Base-by-base conservation (phyloP, 37 sponge, comb jelly and placozoan species). In the Agelas oroides region DNA sequence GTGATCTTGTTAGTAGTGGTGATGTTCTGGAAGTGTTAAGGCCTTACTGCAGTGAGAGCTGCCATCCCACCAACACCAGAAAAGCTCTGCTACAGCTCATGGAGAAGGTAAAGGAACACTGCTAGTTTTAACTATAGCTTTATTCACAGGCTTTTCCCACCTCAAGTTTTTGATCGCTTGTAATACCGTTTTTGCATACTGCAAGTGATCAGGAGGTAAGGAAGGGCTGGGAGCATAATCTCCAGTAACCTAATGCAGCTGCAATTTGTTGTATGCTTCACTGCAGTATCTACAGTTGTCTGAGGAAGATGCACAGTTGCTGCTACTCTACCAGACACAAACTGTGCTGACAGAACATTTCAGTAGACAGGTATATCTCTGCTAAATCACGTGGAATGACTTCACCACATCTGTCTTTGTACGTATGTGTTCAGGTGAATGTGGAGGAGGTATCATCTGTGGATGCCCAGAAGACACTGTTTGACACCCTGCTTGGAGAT, bases 281-380 rank as follows among this genome's bases (percentile, higher is more conserved):
- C 37, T 83, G 41, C 35, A 86, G 86, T 37, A 86, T 27, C 28
- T 88, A 8, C 1, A 0, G 1, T 57, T 80, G 1, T 75, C 76
- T 65, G 82, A 73, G 19, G 76, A 75, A 67, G 82, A 75, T 35
- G 54, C 5, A 37, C 57, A 31, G 0, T 23, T 74, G 21, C 38
- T 88, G 32, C 69, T 81, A 20, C 57, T 73, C 25, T 74, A 81
- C 31, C 81, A 81, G 62, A 81, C 88, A 33, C 82, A 81, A 33
- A 56, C 76, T 19, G 13, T 87, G 14, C 86, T 86, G 36, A n/a
- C 63, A 20, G 24, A 20, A 28, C 25, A 67, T 5, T 86, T 78
- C 58, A 24, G 38, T 19, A 21, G 15, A 8, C 41, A 78, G 63
- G 86, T 78, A 24, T 46, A 8, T 46, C 6, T 46, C 46, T 46